phyloP scores from a whole-genome alignment of 2,888 invertebrate species.

The Didymodactylos carnosus region DNA sequence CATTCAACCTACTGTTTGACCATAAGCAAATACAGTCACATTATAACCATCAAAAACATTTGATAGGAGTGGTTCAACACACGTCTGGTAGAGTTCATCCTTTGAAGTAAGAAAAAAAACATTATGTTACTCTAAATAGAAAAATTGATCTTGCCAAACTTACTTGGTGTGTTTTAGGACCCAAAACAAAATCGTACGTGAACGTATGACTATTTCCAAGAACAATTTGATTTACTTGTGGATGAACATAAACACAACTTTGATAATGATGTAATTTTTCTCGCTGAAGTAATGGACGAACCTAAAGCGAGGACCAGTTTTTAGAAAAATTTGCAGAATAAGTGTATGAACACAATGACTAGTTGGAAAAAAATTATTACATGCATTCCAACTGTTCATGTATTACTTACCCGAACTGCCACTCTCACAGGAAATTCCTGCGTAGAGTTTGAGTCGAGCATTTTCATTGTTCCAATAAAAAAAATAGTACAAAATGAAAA shows the following conservation, averaged over 20 bases:
- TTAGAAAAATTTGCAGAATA: too few relatives aligned
- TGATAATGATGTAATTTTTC: constrained; percentile 30
- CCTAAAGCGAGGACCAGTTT: too few relatives aligned
- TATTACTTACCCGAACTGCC: neutral
- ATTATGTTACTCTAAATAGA: neutral
- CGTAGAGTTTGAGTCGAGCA: neutral
- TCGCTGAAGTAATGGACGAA: constrained; percentile 30
- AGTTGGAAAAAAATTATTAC: neutral
- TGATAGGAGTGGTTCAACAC: constrained; percentile 28
- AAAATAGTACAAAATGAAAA: neutral
- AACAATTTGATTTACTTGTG: constrained; percentile 39
- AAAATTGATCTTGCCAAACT: constrained; percentile 42
- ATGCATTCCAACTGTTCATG: neutral
- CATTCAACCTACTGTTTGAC: constrained; percentile 49
- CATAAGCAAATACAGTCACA: constrained; percentile 79
- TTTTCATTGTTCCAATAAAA: neutral
- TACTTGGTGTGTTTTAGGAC: constrained; percentile 48
- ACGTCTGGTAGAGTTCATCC: constrained; percentile 27
- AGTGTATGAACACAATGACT: too few relatives aligned
- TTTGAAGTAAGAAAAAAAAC: constrained; percentile 16
- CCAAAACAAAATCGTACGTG: constrained; percentile 64
- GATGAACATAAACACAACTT: constrained; percentile 25
- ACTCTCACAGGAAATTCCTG: neutral
- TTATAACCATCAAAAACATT: constrained; percentile 53
- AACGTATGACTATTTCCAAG: constrained; percentile 50